Evolutionary conservation across 1,140 invertebrate genomes (phyloP), one percentile per base, ranked within the genome.

Genomic region (Musca domestica): DNA sequence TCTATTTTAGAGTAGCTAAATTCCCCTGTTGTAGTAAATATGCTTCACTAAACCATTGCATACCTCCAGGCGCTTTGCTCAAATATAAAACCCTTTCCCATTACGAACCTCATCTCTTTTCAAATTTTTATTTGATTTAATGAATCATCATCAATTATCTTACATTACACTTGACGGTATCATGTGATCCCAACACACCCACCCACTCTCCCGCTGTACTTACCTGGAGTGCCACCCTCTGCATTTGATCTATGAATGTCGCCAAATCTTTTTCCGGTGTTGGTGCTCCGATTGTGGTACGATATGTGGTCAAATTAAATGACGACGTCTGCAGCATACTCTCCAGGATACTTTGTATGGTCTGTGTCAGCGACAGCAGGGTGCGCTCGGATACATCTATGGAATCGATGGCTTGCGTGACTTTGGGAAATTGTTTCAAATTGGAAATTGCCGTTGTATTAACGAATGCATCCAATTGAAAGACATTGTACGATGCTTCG

Each of bases 211-310:
- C 4, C n/a, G 30, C 23, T 17, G 0, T 15, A 52, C 69, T 85
- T 72, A 92, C 84, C 83, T 92, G 90, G 30, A 88, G 85, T 2
- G 89, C 88, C 27, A 92, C 86, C 69, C 88, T 89, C 68, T 91
- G 87, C 67, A 92, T 81, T 77, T 93, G 91, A 75, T 92, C 88
- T 15, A 89, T 87, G 63, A 93, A 85, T 1, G 90, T 88, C 49
- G 85, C 86, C 49, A 92, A 77, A 78, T 92, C 91, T 75, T 88
- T 90, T 52, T 86, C 87, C 7, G 90, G 85, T 49, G 92, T 85
- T n/a, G 88, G 85, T n/a, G 87, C 86, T 66, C 86, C 86, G 61
- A 86, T 84, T 66, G 86, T 83, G 17, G 71, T 76, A 71, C 90
- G 87, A 71, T 90, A 88, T 63, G 85, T 84, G 4, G 89, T 89